Evolutionary conservation across 2,797 vertebrate genomes (phyloP).

Genomic region (Pseudopleuronectes americanus): DNA sequence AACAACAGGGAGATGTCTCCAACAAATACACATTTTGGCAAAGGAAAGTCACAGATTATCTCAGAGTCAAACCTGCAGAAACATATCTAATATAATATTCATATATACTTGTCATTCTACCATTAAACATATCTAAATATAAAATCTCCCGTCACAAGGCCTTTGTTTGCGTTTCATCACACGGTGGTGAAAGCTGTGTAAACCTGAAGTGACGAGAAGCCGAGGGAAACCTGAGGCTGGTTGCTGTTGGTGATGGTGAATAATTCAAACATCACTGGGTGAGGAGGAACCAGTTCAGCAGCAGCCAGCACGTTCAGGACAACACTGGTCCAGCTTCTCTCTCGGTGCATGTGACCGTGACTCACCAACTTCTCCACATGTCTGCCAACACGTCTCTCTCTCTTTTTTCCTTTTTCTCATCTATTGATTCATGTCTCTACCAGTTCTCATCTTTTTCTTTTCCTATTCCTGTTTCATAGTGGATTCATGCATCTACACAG

Average conservation of each 20-base stretch:
- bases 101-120: too few relatives aligned
- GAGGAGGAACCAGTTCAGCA: too few relatives aligned
- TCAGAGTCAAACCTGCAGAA: too few relatives aligned
- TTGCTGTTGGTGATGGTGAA: conserved; percentile 31
- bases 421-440: too few relatives aligned
- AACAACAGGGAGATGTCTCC: too few relatives aligned
- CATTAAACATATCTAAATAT: too few relatives aligned
- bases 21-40: too few relatives aligned
- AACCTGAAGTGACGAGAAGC: conserved; percentile 24
- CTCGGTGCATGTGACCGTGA: conserved; percentile 33
- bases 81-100: too few relatives aligned
- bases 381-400: background rate
- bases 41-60: too few relatives aligned
- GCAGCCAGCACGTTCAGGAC: conserved; percentile 1
- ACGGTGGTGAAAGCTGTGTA: background rate
- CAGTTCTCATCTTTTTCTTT: background rate
- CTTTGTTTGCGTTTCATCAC: background rate
- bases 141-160: too few relatives aligned
- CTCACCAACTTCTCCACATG: background rate
- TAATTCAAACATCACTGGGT: conserved; percentile 35
- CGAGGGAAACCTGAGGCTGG: conserved; percentile 23
- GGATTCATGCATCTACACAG: background rate
- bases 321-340: conserved; percentile 30
- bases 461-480: background rate
- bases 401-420: background rate